phyloP scores from a whole-genome alignment of 2,888 invertebrate genomes.

The Cephonodes hylas region DNA sequence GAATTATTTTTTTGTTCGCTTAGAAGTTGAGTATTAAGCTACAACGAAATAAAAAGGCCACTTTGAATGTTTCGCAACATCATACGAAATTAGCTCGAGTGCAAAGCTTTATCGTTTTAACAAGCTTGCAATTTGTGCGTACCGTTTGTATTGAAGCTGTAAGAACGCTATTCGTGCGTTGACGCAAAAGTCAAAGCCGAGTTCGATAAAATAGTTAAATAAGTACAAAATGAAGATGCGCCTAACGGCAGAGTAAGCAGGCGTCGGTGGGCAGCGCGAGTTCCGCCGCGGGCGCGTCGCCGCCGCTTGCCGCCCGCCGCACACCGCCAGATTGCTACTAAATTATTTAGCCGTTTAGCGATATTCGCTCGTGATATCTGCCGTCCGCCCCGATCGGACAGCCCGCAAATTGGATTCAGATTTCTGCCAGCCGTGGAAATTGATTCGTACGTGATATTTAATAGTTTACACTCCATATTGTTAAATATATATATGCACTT shows the following conservation, averaged over 20 bases:
- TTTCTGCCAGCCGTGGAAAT: constrained; percentile 73
- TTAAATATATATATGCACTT: constrained; percentile 21
- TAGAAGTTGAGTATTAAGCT: constrained; percentile 8
- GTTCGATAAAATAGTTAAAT: not conserved
- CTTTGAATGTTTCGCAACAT: constrained; percentile 2
- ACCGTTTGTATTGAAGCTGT: not conserved
- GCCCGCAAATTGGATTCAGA: constrained; percentile 80
- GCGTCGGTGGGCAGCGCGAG: constrained; percentile 25
- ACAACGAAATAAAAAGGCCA: constrained; percentile 9
- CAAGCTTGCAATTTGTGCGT: not conserved
- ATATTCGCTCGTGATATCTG: constrained; percentile 75
- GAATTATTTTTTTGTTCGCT: constrained; percentile 9
- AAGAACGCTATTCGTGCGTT: not conserved
- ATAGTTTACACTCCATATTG: constrained; percentile 55
- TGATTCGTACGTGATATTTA: constrained; percentile 78
- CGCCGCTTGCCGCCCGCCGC: constrained; percentile 44
- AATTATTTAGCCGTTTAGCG: constrained; percentile 80
- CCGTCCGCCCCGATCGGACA: constrained; percentile 72
- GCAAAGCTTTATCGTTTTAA: not conserved
- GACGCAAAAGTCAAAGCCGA: constrained; percentile 10
- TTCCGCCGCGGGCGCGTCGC: constrained; percentile 31
- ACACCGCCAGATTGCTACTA: constrained; percentile 69
- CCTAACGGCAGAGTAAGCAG: constrained; percentile 20
- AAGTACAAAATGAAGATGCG: constrained; percentile 24
- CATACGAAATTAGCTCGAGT: constrained; percentile 8